Base-by-base conservation (phyloP, 2,797 vertebrate genomes). In the Triplophysa yarkandensis region DNA sequence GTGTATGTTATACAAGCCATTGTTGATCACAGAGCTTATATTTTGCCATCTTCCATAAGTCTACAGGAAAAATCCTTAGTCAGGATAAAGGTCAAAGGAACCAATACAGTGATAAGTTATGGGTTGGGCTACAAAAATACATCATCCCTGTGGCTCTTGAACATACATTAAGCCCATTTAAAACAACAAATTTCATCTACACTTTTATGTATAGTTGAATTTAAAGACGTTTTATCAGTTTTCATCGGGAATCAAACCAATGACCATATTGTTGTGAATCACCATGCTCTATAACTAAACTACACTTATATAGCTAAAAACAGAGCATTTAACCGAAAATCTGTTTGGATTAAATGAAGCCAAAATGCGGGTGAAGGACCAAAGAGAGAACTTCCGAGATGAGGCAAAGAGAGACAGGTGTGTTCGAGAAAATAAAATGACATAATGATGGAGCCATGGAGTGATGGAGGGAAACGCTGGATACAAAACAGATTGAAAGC, bases 391-490 rank as follows among this genome's bases (percentile, higher is more conserved):
- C 76, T 77, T 80, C 25, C 23, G 68, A 87, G 79, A 70, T 64
- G 82, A 79, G 64, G 46, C 79, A 88, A 85, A 83, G 83, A 83
- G 67, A 79, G 87, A 83, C 85, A 86, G 86, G 79, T 83, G 76
- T 80, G 70, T 77, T 63, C 55, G 16, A 25, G 39, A 65, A 27
- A 81, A 71, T 72, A 74, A 73, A 68, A 81, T 71, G 30, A 80
- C 87, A 84, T 85, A 76, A 87, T 84, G 84, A 79, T 69, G 69
- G 80, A 77, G 44, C 36, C 36, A 27, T 9, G 34, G 43, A 67
- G 32, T 8, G 46, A 63, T 27, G 30, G 32, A 57, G 61, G 43
- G 28, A 70, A 74, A 67, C 34, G 14, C 44, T 34, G 55, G 28
- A 68, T 41, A 68, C 60, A 74, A 52, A 80, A 68, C 80, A 48